Conservation (phyloP, 2,888 invertebrate genomes). For the Parelbella ahira region DNA sequence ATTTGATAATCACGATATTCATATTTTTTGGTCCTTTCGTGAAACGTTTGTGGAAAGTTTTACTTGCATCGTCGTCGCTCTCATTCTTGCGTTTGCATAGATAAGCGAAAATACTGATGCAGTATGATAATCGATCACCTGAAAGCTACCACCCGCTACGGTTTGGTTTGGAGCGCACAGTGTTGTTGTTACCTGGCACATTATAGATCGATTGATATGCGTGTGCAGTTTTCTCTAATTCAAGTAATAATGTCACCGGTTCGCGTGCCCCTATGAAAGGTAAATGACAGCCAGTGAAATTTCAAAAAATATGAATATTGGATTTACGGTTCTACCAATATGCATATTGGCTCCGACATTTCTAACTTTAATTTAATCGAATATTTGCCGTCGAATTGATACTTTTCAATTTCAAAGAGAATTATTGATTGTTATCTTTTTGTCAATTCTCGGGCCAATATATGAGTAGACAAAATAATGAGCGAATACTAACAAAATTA, state of each 20-base stretch:
- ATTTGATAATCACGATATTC: slow-evolving; percentile 58
- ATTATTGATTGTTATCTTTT: too few species aligned
- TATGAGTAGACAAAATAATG: slow-evolving; percentile 51
- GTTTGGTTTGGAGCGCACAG: slow-evolving; percentile 61
- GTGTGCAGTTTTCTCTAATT: slow-evolving; percentile 16
- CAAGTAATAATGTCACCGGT: slow-evolving; percentile 3
- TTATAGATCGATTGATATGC: slow-evolving; percentile 34
- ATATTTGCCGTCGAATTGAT: background rate
- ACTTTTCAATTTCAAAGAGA: too few species aligned
- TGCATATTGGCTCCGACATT: slow-evolving; percentile 30
- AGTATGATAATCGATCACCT: slow-evolving; percentile 28
- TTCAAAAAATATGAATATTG: slow-evolving; percentile 78
- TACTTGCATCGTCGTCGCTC: slow-evolving; percentile 34
- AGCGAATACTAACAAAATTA: slow-evolving; percentile 78
- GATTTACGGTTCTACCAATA: slow-evolving; percentile 41
- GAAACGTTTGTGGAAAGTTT: slow-evolving; percentile 22
- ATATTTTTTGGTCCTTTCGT: slow-evolving; percentile 66
- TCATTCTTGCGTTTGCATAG: slow-evolving; percentile 44
- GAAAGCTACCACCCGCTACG: slow-evolving; percentile 41
- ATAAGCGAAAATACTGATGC: slow-evolving; percentile 37
- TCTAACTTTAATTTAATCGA: slow-evolving; percentile 3
- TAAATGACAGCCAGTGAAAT: slow-evolving; percentile 74
- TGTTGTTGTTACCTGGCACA: slow-evolving; percentile 41
- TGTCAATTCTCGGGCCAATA: slow-evolving; percentile 30
- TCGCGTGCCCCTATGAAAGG: slow-evolving; percentile 34